Evolutionary conservation across 2,113 vertebrate genomes (phyloP).

Genomic region (Struthio camelus): DNA sequence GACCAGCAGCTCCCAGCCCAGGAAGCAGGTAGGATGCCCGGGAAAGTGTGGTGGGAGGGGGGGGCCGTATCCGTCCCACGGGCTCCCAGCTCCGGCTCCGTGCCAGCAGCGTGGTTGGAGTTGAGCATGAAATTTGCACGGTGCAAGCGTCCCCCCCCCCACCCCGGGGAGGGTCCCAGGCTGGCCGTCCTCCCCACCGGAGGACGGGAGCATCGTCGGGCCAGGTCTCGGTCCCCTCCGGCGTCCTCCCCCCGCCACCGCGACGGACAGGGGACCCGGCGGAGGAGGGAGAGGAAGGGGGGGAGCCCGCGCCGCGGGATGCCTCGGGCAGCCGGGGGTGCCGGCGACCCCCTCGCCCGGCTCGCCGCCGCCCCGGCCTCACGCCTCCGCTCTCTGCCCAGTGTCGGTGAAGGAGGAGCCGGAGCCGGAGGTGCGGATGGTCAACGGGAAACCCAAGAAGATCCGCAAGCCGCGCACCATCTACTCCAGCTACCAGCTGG

Average conservation of each 20-base stretch:
- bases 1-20: constrained; percentile 90
- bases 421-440: constrained; percentile 97
- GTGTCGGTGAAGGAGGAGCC: constrained; percentile 94
- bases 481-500: constrained; percentile 98
- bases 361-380: background rate
- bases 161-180: background rate
- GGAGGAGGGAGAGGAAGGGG: background rate
- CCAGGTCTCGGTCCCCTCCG: background rate
- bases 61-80: accelerated
- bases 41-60: no score
- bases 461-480: constrained; percentile 98
- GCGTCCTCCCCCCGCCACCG: background rate
- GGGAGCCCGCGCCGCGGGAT: no score
- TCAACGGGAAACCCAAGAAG: constrained; percentile 98
- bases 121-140: no score
- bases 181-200: no score
- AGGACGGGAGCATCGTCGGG: background rate
- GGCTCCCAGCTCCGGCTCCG: no score
- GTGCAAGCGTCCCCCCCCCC: no score
- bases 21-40: constrained; percentile 82
- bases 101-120: no score
- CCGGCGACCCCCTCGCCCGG: background rate
- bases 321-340: no score
- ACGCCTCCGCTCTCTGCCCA: constrained; percentile 14
- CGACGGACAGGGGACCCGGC: background rate